Evolutionary conservation across 2,888 invertebrate genomes (phyloP), one percentile per base, ranked within the genome.

Genomic region (Malachius bipustulatus): DNA sequence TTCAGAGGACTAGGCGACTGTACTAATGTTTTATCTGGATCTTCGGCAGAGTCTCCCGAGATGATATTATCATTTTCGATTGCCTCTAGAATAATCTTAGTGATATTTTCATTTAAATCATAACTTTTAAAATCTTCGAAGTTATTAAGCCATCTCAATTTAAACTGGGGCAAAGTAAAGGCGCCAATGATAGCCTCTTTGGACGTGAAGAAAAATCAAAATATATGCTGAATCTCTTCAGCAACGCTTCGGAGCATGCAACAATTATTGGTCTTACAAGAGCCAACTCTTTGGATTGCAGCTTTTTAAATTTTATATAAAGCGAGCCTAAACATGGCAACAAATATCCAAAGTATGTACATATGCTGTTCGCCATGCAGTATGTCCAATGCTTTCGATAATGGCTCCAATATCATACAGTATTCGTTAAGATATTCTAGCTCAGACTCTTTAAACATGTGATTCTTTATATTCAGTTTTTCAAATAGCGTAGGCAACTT

Each of bases 381-480:
- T n/a, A n/a, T n/a, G n/a, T n/a, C n/a, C n/a, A n/a, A n/a, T n/a
- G n/a, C n/a, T n/a, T n/a, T n/a, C n/a, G n/a, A n/a, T n/a, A n/a
- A n/a, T n/a, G n/a, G n/a, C n/a, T n/a, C n/a, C n/a, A n/a, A n/a
- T n/a, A n/a, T n/a, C n/a, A n/a, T n/a, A n/a, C n/a, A 19, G 24
- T 19, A 19, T n/a, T 19, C 24, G 6, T 19, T n/a, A 6, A 19
- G 24, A 19, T 19, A 19, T n/a, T 8, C 6, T 8, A 19, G 24
- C n/a, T n/a, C 24, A 19, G 11, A 34, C 30, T n/a, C 9, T 34
- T 1, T 13, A n/a, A 12, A 26, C n/a, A n/a, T 4, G 6, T n/a
- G n/a, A 19, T 19, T 19, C 24, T 19, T 38, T 6, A 41, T 32
- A 9, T 32, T 29, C 11, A 36, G 29, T 9, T 27, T 31, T 33